Percentiles rank a stretch among this genome's conserved stretches.
These are phyloP conservation scores for Mastomys natalensis DNA, from an alignment of 2,113 vertebrate genomes.

Conservation along the genomic window DNA sequence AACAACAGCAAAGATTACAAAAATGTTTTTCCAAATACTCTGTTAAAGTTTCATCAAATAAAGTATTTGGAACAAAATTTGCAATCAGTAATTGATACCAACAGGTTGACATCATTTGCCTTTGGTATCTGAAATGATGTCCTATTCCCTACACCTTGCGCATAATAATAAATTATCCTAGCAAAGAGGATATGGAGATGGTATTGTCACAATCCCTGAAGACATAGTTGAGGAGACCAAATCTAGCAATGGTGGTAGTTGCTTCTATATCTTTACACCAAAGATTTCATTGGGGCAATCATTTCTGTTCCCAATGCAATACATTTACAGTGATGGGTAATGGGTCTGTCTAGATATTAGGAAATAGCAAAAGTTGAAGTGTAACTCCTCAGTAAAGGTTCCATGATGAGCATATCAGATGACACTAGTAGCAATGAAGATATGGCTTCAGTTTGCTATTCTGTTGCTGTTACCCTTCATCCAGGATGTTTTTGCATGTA, in stretches of 20 bases:
- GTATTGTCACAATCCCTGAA: not conserved
- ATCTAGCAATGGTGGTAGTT: not conserved
- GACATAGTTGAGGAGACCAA: not conserved
- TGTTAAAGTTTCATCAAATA: not conserved
- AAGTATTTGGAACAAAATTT: not conserved
- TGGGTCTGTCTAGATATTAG: not conserved
- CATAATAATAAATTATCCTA: not conserved
- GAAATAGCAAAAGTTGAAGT: not conserved
- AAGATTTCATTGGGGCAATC: not conserved
- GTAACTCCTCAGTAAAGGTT: not conserved
- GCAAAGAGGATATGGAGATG: not conserved
- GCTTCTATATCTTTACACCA: not conserved
- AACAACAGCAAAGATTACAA: not conserved
- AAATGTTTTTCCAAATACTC: not conserved
- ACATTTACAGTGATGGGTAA: not conserved
- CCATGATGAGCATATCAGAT: not conserved
- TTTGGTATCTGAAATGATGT: conserved; percentile 1
- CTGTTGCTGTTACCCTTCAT: not conserved
- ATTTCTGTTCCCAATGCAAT: not conserved
- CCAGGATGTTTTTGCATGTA: not conserved
- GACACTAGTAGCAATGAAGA: not conserved
- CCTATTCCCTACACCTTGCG: not conserved
- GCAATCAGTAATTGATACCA: not conserved
- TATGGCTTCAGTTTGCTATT: not conserved
- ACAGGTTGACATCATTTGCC: not conserved